Evolutionary conservation across 2,797 vertebrate genomes (phyloP), one percentile per base, ranked within the genome.

Genomic region (Bovichtus diacanthus): DNA sequence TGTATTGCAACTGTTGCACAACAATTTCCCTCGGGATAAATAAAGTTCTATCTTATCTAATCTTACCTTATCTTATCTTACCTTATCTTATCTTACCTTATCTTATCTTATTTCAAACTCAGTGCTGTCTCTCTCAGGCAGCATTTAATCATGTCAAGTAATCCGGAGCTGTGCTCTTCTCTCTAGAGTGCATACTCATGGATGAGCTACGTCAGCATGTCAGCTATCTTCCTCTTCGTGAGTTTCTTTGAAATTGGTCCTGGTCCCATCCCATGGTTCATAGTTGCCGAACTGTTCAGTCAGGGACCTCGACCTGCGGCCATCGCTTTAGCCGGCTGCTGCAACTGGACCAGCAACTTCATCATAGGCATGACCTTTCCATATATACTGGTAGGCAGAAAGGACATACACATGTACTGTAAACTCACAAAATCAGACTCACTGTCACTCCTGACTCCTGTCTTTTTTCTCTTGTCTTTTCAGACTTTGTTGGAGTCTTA

Each of bases 311-410:
- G 98, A 0, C 97, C 98, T 0, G 96, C 98, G 0, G 98, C 98
- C 59, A 95, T 99, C 0, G 96, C 98, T 0, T 55, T 99, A 0
- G 97, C 98, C 0, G 95, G 98, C 13, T 99, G 96, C 93, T 95
- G 95, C 93, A 99, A 99, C 93, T 99, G 98, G 98, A 94, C 95
- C 76, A 96, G 96, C 93, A 99, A 99, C 92, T 99, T 99, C 91
- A 88, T 99, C 2, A 80, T 99, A 18, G 98, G 91, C 62, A 96
- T 99, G 96, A 96, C 95, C 25, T 99, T 99, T 88, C 96, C 94
- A 1, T 99, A 99, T 71, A 93, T 99, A 49, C 95, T 95, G 92
- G 98, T 99, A 91, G 9, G 55, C 5, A 70, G 39, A 38, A 23
- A 25, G 3, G 44, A 46, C 18, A 76, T 2, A n/a, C 31, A 8